A percentile compares a stretch with the other conserved stretches of the same genome.
Conservation (phyloP, 2,113 vertebrate genomes). For the Nannobrachium achirus region DNA sequence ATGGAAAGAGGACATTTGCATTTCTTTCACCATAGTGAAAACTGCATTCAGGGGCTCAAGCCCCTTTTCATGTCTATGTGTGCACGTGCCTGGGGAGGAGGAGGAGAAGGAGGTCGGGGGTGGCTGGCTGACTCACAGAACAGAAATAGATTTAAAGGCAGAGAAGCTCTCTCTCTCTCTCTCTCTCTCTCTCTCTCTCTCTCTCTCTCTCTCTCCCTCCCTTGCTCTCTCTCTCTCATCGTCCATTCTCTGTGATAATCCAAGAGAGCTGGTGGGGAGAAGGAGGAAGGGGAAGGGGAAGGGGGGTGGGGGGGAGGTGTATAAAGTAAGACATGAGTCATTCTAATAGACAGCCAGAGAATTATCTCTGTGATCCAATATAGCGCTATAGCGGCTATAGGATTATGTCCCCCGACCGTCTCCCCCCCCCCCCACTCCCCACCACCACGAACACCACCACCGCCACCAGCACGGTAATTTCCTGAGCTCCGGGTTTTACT, state of each 20-base stretch:
- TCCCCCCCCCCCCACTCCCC: neutral
- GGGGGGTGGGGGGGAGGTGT: conserved; percentile 1
- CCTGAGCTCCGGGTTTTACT: conserved; percentile 50
- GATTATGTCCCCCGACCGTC: conserved; percentile 33
- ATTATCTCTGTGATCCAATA: conserved; percentile 56
- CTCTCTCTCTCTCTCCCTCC: conserved; percentile 7
- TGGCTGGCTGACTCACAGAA: conserved; percentile 32
- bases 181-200: neutral
- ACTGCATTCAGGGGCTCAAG: no score
- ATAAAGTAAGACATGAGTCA: conserved; percentile 64
- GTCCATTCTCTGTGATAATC: conserved; percentile 61
- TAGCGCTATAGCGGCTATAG: conserved; percentile 38
- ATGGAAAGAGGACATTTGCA: no score
- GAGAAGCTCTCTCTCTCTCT: conserved; percentile 20
- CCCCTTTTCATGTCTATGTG: no score
- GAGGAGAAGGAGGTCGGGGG: no score
- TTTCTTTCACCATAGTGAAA: no score
- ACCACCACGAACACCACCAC: no score
- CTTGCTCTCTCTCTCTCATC: conserved; percentile 17
- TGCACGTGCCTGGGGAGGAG: no score
- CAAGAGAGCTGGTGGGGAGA: conserved; percentile 17
- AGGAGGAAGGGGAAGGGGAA: no score
- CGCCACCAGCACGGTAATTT: conserved; percentile 35
- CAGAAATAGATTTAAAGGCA: conserved; percentile 50
- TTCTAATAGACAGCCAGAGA: conserved; percentile 62